Evolutionary conservation across 2,113 vertebrate species (phyloP), one percentile per base, ranked within the genome.

Genomic region (Gobiocypris rarus): DNA sequence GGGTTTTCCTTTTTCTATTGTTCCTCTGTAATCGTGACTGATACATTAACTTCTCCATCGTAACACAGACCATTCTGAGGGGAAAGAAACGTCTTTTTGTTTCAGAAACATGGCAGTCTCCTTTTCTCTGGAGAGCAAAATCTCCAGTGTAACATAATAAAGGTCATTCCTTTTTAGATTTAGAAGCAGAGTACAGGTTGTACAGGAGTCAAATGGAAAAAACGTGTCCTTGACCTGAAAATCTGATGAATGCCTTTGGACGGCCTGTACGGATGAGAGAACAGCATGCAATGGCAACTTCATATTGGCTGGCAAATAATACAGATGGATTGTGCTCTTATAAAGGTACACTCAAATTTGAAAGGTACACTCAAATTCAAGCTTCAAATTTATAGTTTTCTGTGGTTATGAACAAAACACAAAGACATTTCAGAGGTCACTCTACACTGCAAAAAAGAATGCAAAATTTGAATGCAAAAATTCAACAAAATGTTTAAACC

Each of bases 141-240:
- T 41, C 82, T 63, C 26, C 26, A 24, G 19, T 69, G 41, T 26
- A 28, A 58, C 13, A 65, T 3, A 45, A 45, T 4, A 45, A 69
- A 70, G 45, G 34, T 43, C 61, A 26, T 70, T 78, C 15, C 17
- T 59, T 84, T 70, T 56, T 56, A 56, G 28, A 41, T 56, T 70
- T 56, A 9, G 26, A 52, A 38, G 76, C 4, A 0, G 56, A 28
- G 76, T 45, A 63, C 54, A 59, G 13, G 22, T 34, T 41, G 54
- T 43, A 43, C 56, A 19, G 56, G 15, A 45, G 76, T 78, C 56
- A 78, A 61, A 78, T 61, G 76, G n/a, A 45, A 45, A 63, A 63
- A 45, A 14, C 1, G 14, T 78, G 76, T 78, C n/a, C 38, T 61
- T 78, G 56, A 78, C n/a, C n/a, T 78, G 38, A 58, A 43, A 19